Conservation (phyloP, 92 coral and sea anemone species). For the Micromussa lordhowensis region DNA sequence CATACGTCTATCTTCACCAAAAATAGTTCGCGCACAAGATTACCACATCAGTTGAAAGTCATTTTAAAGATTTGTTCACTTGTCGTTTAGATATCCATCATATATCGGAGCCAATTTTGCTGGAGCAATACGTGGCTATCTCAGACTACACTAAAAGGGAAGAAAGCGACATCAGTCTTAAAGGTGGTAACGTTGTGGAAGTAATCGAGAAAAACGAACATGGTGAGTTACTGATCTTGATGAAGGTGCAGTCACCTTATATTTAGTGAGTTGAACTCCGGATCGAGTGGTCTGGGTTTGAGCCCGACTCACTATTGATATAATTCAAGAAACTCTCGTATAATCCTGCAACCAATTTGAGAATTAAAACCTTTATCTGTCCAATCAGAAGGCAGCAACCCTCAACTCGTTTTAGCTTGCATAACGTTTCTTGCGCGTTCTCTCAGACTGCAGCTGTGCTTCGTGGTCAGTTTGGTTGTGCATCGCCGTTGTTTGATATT, state of each 20-base stretch:
- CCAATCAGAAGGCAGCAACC: too few relatives aligned
- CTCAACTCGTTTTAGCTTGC: too few relatives aligned
- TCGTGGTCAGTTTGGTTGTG: neutral
- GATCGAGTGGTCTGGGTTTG: neutral
- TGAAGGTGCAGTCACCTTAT: too few relatives aligned
- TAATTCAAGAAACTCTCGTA: too few relatives aligned
- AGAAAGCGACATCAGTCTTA: conserved; percentile 72
- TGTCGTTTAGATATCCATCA: conserved; percentile 43
- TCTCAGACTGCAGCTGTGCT: too few relatives aligned
- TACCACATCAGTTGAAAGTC: neutral
- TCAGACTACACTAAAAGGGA: conserved; percentile 75
- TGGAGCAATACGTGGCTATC: conserved; percentile 93
- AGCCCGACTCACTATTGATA: neutral
- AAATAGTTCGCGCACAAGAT: neutral
- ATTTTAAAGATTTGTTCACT: neutral
- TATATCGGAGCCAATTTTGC: conserved; percentile 89
- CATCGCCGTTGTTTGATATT: neutral
- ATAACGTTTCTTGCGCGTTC: too few relatives aligned
- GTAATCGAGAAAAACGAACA: conserved; percentile 88
- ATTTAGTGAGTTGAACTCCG: too few relatives aligned
- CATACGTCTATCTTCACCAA: too few relatives aligned
- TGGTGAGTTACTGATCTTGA: conserved; percentile 54
- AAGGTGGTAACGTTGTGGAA: conserved; percentile 94
- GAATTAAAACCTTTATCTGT: too few relatives aligned
- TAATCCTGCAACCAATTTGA: too few relatives aligned